These are phyloP conservation scores for Nautilus pompilius DNA, from an alignment of 1,140 invertebrate genomes.

Conservation along the genomic window DNA sequence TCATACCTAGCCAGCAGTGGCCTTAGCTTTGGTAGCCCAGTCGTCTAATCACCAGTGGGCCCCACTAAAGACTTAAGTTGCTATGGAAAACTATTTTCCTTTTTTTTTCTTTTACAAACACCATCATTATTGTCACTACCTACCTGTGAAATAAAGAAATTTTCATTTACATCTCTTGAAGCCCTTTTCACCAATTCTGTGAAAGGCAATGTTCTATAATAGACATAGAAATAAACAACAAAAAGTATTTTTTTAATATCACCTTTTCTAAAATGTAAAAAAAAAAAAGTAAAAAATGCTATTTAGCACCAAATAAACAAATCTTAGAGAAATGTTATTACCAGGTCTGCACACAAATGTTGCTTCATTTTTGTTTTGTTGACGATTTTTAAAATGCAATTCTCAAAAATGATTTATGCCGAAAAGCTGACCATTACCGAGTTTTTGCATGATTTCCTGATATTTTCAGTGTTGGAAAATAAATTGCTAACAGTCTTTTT, in stretches of 20 bases:
- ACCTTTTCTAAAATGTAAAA: not conserved
- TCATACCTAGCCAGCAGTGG: no score
- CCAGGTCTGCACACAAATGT: not conserved
- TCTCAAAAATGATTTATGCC: no score
- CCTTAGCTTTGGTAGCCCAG: no score
- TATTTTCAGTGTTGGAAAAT: no score
- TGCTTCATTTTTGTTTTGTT: not conserved
- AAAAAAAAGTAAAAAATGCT: not conserved
- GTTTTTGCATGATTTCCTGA: no score
- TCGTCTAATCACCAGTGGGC: no score
- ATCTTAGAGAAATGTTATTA: not conserved
- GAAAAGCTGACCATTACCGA: no score
- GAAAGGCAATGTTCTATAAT: constrained; percentile 56
- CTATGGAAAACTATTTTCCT: no score
- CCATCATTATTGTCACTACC: constrained; percentile 4
- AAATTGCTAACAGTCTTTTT: no score
- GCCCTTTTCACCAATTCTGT: constrained; percentile 55
- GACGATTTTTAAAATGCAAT: not conserved
- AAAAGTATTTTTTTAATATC: not conserved
- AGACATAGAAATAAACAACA: constrained; percentile 8
- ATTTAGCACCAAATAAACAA: not conserved
- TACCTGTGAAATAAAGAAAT: constrained; percentile 53
- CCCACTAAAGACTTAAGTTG: no score
- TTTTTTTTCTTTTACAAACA: no score
- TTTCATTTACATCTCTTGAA: constrained; percentile 37